Conservation (phyloP, 2,888 invertebrate species). For the Thera britannica region DNA sequence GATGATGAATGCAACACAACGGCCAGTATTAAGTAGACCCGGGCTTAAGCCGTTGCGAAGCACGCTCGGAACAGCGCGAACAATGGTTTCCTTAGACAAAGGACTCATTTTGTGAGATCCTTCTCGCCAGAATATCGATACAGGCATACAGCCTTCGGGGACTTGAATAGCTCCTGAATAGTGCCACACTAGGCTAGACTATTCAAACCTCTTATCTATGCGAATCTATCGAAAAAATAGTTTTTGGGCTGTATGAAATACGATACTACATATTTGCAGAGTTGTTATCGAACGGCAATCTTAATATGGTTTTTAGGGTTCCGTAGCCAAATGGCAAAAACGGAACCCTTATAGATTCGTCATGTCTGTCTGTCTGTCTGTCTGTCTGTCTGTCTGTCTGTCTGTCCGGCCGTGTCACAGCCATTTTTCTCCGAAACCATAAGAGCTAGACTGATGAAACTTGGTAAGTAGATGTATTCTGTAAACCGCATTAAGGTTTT, state of each 20-base stretch:
- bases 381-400: too few species aligned
- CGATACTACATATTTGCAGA: neutral
- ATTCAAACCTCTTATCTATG: constrained; percentile 19
- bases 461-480: too few species aligned
- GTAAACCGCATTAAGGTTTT: too few species aligned
- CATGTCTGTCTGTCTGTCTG: too few species aligned
- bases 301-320: neutral
- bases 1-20: neutral
- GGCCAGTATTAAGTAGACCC: neutral
- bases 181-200: constrained; percentile 18
- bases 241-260: neutral
- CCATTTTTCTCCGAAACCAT: too few species aligned
- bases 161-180: constrained; percentile 23
- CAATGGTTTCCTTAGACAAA: constrained; percentile 56
- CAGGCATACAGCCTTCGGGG: constrained; percentile 20
- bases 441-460: too few species aligned
- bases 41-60: constrained; percentile 20
- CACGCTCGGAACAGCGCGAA: constrained; percentile 39
- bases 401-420: too few species aligned
- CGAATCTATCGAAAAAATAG: constrained; percentile 13
- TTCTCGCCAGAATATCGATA: constrained; percentile 42
- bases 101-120: constrained; percentile 55
- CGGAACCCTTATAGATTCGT: too few species aligned
- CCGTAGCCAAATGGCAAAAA: too few species aligned
- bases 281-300: neutral